Evolutionary conservation across 2,797 vertebrate genomes (phyloP), one percentile per base, ranked within the genome.

Genomic region (Iguana delicatissima): DNA sequence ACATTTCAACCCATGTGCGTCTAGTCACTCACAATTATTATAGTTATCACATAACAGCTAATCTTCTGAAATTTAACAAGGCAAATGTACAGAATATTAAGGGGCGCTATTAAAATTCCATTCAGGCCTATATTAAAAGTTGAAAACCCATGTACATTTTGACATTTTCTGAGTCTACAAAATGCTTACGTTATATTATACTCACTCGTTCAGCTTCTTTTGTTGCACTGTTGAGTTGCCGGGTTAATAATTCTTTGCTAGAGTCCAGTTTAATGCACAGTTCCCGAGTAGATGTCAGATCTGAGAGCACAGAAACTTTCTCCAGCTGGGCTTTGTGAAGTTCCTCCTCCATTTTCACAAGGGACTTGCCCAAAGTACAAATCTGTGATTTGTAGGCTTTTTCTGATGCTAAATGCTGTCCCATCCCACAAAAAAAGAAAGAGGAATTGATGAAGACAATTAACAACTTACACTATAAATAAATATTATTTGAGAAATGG

Each of bases 261-360:
- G 95, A 94, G 88, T 97, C 97, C 86, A 98, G 95, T 96, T 98
- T 98, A 95, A 98, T 94, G 69, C 96, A 97, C 89, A 97, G 96
- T 82, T 98, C 96, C 57, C 96, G 94, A 42, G 96, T 96, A 87
- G 97, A 97, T 89, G 97, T 95, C 92, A 98, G 95, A 93, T 98
- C 97, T 91, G 93, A 93, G 93, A 97, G 94, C 59, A 96, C 80
- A 91, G 96, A 94, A 32, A 94, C 91, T 89, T 95, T 96, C 84
- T 97, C 96, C 85, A 87, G 88, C 85, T 95, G 95, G 35, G 94
- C 86, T 79, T 97, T 96, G 59, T 96, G 94, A 89, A 98, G 96
- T 42, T 97, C 97, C 87, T 97, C 95, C 90, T 98, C 96, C 93
- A 97, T 95, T 94, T 97, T 96, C 93, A 96, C 92, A 89, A 97